These are phyloP conservation scores for Drosophila guanche DNA, from an alignment of 1,140 invertebrate genomes.

Conservation along the genomic window DNA sequence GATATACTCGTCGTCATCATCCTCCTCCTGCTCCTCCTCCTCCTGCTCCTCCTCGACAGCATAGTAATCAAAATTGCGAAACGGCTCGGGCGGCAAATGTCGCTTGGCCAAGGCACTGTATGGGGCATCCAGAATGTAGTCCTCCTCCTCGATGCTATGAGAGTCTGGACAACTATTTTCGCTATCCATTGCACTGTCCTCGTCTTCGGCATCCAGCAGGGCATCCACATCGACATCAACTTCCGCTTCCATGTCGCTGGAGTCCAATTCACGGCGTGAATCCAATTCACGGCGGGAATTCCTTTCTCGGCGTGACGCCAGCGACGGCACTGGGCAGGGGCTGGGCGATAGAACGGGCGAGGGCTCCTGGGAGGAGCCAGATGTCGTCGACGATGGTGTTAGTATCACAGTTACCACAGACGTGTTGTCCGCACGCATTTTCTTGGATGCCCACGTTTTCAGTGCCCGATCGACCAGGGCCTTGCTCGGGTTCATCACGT, in stretches of 20 bases:
- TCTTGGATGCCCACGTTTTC: slow-evolving; percentile 89
- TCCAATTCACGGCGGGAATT: background rate
- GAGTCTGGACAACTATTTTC: slow-evolving; percentile 40
- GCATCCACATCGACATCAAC: slow-evolving; percentile 30
- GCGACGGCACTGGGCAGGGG: background rate
- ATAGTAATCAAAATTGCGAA: slow-evolving; percentile 73
- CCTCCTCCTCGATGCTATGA: slow-evolving; percentile 54
- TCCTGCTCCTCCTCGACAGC: slow-evolving; percentile 52
- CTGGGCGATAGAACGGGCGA: background rate
- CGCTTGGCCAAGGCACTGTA: slow-evolving; percentile 78
- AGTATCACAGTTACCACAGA: slow-evolving; percentile 96
- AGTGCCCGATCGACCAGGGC: slow-evolving; percentile 94
- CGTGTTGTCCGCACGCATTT: slow-evolving; percentile 97
- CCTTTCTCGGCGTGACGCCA: background rate
- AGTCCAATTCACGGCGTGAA: background rate
- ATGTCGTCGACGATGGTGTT: slow-evolving; percentile 91
- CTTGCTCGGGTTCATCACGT: slow-evolving; percentile 92
- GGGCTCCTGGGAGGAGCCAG: background rate
- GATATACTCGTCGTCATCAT: slow-evolving; percentile 19
- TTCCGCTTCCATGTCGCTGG: background rate
- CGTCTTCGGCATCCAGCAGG: slow-evolving; percentile 26
- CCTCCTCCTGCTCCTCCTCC: slow-evolving; percentile 37
- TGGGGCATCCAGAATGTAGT: slow-evolving; percentile 60
- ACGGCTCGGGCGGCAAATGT: slow-evolving; percentile 71
- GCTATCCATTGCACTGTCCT: slow-evolving; percentile 22